phyloP scores from a whole-genome alignment of 2,797 vertebrate species.

The Denticeps clupeoides region DNA sequence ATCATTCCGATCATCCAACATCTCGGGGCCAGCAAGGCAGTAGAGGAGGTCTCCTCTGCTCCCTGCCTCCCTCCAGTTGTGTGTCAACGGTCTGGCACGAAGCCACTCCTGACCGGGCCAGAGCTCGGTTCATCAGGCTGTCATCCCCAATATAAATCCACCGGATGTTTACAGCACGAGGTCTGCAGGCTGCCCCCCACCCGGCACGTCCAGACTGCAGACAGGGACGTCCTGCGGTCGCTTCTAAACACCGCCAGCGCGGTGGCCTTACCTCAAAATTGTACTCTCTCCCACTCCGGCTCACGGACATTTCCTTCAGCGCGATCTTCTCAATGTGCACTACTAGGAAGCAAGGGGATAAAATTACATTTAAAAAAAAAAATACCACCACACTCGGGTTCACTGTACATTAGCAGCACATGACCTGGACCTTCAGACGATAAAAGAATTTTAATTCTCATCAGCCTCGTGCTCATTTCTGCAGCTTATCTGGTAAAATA shows the following conservation, averaged over 20 bases:
- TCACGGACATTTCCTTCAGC: conserved; percentile 26
- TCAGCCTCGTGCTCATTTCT: too few species aligned
- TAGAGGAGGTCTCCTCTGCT: not conserved
- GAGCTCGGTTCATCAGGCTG: conserved; percentile 11
- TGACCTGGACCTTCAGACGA: too few species aligned
- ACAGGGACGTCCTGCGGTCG: not conserved
- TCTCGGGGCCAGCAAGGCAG: not conserved
- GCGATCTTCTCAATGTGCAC: conserved; percentile 37
- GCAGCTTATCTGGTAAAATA: too few species aligned
- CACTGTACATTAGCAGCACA: too few species aligned
- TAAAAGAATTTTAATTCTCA: too few species aligned
- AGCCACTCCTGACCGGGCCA: conserved; percentile 11
- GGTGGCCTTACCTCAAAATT: conserved; percentile 31
- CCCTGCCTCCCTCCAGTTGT: not conserved
- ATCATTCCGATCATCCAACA: too few species aligned
- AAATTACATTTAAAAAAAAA: conserved; percentile 7
- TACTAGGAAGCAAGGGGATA: conserved; percentile 15
- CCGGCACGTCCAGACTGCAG: not conserved
- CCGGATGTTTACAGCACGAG: conserved; percentile 31
- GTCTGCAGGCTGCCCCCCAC: conserved; percentile 9
- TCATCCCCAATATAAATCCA: conserved; percentile 16
- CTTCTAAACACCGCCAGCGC: not conserved
- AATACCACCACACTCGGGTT: too few species aligned
- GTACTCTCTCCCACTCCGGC: conserved; percentile 27
- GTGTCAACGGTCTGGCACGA: conserved; percentile 5